Base-by-base conservation (phyloP, 2,113 vertebrate species). In the Corythoichthys intestinalis region DNA sequence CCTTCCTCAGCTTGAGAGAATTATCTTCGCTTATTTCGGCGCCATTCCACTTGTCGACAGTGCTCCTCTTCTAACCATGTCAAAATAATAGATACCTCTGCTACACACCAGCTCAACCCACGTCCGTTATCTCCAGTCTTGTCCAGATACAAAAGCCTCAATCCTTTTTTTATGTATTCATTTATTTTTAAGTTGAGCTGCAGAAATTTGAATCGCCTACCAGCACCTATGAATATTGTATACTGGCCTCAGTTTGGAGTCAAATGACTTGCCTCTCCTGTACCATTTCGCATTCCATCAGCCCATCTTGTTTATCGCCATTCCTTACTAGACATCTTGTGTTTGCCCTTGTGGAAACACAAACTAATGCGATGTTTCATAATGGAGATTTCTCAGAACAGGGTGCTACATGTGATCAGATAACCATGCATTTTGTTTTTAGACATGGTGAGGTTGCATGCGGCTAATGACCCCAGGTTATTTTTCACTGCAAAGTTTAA, bases 111-210 rank as follows among this genome's bases (percentile, higher is more conserved):
- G 79, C 76, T 71, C 71, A 80, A 65, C 74, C 65, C 70, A 54
- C 65, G 76, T 66, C 66, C 47, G 70, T 81, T 85, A 84, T 83
- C 73, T 75, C 65, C 56, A 73, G 67, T 59, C 72, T 82, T 80
- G 77, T 85, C 77, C 77, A 79, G 78, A 85, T 77, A 83, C 83
- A 87, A 82, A 28, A 86, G 77, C 52, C 73, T 70, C 70, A 77
- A 76, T 88, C 79, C 81, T 80, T 81, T 84, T 80, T 35, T 58
- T 37, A 9, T 28, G 35, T 53, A 4, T 53, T 57, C 13, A 58
- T 58, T 37, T 37, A 37, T 37, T 58, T 37, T 57, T 84, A 60
- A 80, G 59, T 39, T 56, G 60, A 80, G 59, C 35, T 56, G 60
- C 67, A 52, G 47, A 74, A 63, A 82, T 83, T 78, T 81, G 58